phyloP scores from a whole-genome alignment of 2,888 invertebrate genomes.

The Tenthredo distinguenda region DNA sequence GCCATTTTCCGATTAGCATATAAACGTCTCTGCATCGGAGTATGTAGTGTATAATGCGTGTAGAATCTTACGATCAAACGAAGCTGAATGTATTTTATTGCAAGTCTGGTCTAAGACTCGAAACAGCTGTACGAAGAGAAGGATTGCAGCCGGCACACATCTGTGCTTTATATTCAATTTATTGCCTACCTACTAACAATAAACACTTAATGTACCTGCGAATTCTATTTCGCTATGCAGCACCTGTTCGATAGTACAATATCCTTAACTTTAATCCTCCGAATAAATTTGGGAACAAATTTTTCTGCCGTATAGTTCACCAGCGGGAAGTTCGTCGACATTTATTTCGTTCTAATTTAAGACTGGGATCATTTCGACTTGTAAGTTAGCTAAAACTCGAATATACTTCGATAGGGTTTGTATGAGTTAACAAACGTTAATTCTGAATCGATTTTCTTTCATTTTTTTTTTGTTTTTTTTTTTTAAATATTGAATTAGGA shows the following conservation, averaged over 20 bases:
- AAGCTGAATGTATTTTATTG: constrained; percentile 12
- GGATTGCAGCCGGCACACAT: constrained; percentile 12
- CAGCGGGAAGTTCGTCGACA: not conserved
- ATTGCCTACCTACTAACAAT: not conserved
- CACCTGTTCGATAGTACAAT: not conserved
- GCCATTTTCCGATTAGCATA: not conserved
- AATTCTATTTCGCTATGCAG: not conserved
- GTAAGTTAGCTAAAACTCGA: not conserved
- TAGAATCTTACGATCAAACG: not conserved
- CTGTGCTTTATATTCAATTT: constrained; percentile 14
- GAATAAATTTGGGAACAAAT: not conserved
- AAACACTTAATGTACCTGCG: constrained; percentile 19
- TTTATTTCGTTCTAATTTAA: not conserved
- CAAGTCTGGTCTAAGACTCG: not conserved
- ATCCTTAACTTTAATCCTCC: not conserved
- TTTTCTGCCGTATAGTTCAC: not conserved
- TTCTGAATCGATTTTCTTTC: not conserved
- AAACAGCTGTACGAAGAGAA: not conserved
- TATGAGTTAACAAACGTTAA: not conserved
- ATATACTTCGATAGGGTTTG: not conserved
- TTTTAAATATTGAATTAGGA: constrained; percentile 30
- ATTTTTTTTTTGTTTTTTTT: not conserved
- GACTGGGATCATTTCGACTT: not conserved
- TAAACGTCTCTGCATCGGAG: not conserved
- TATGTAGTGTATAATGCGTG: not conserved